Evolutionary conservation across 1,140 invertebrate genomes (phyloP), one percentile per base, ranked within the genome.

Genomic region (Chionoecetes opilio): DNA sequence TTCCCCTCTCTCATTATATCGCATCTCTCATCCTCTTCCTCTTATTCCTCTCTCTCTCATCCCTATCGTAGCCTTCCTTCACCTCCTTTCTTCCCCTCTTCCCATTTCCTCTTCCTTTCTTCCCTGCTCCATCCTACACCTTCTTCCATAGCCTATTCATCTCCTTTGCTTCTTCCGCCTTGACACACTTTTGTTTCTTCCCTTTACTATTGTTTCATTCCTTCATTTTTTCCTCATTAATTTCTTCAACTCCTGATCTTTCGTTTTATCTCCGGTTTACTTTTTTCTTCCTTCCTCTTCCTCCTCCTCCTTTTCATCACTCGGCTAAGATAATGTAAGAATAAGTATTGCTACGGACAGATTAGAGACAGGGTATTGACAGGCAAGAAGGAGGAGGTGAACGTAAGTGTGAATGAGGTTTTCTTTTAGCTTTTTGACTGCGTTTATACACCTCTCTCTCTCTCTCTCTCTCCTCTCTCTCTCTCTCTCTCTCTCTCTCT

Each of bases 401-500:
- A 75, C 6, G n/a, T n/a, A 75, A 26, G n/a, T n/a, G n/a, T 75
- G 63, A 75, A 75, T 75, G 21, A n/a, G n/a, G 6, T 26, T 75
- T 75, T n/a, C 21, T n/a, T 75, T 11, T 75, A 75, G 5, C 41
- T 46, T 14, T 46, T 31, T 85, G 5, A 31, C 82, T 31, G 5
- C 32, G 5, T 85, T 85, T 29, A 85, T 85, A 85, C 9, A 6
- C 9, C 82, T 26, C 5, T 85, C n/a, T 85, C 26, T 31, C 32
- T 85, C 82, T 85, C 26, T 8, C 14, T 46, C 41, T 14, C 41
- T 46, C 11, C 85, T 87, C 85, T 34, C 85, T 87, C 85, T 34
- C 85, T 86, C 85, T 86, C 85, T 86, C 85, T 86, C 85, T 86
- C 85, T 86, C 85, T 86, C 85, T 86, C 85, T 86, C 85, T 86